Conservation (phyloP, 1,140 invertebrate species). For the Mercenaria mercenaria region DNA sequence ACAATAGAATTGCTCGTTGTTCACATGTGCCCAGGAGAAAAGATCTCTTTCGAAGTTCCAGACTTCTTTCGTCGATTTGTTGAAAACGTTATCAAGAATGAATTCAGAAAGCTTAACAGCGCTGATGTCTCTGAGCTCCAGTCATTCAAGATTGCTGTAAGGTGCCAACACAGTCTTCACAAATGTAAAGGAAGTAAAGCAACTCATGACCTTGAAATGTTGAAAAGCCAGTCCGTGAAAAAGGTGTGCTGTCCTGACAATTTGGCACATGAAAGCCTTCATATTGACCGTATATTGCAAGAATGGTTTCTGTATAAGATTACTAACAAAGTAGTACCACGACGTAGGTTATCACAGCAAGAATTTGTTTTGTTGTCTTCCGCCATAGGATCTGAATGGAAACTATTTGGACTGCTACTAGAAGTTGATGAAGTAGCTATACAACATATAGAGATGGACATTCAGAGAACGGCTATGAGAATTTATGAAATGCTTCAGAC, state of each 20-base stretch:
- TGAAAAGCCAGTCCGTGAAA: neutral
- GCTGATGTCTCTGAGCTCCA: neutral
- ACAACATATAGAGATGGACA: neutral
- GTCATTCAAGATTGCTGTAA: neutral
- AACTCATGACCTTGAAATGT: neutral
- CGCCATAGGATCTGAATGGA: neutral
- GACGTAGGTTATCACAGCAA: neutral
- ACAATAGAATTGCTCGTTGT: neutral
- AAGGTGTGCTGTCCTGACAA: neutral
- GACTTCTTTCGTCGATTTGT: neutral
- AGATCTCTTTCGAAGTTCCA: neutral
- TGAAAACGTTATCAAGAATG: neutral
- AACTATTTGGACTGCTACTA: neutral
- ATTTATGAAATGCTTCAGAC: neutral
- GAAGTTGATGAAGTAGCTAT: neutral
- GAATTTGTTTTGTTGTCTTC: neutral
- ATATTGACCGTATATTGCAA: neutral
- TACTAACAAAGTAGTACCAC: neutral
- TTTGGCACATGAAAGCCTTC: neutral
- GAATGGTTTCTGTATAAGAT: neutral
- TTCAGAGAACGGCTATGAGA: neutral
- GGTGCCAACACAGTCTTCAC: neutral
- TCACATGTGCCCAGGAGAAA: neutral
- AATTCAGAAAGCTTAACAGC: neutral
- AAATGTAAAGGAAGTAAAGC: neutral